A percentile compares a stretch with the other conserved stretches of the same genome.
These are phyloP conservation scores for Parasteatoda tepidariorum DNA, from an alignment of 1,140 invertebrate genomes.

Conservation along the genomic window DNA sequence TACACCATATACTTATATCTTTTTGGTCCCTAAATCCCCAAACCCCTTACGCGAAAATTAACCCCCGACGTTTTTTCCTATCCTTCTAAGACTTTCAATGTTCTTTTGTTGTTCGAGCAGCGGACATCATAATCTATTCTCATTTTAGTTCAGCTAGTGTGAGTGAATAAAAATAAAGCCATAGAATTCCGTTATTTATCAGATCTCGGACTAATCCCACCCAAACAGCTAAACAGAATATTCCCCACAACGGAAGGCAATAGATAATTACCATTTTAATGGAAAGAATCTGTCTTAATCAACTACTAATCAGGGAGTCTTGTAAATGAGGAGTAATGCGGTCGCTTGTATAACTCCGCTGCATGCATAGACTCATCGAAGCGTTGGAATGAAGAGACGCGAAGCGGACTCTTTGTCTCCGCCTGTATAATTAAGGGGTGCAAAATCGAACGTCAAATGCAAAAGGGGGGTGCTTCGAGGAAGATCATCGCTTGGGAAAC, in stretches of 20 bases:
- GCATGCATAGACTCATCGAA: background rate
- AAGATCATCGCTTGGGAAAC: constrained; percentile 52
- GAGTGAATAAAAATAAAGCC: background rate
- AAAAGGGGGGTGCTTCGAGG: background rate
- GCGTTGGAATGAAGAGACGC: background rate
- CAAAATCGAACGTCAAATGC: constrained; percentile 45
- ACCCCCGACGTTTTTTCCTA: background rate
- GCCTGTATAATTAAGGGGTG: constrained; percentile 41
- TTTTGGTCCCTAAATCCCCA: background rate
- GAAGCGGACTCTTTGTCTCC: constrained; percentile 46
- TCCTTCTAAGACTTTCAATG: background rate
- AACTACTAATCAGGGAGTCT: constrained; percentile 41
- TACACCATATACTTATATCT: background rate
- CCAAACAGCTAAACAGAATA: constrained; percentile 5
- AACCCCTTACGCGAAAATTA: background rate
- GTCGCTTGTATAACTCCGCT: constrained; percentile 26
- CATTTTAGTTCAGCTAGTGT: constrained; percentile 18
- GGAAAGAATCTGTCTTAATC: constrained; percentile 56
- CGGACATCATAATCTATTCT: constrained; percentile 40
- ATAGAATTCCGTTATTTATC: background rate
- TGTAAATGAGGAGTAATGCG: constrained; percentile 53
- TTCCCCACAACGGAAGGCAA: constrained; percentile 16
- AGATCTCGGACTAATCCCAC: background rate
- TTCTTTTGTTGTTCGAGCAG: background rate
- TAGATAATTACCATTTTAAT: constrained; percentile 59